Conservation (phyloP, 2,113 vertebrate genomes). For the Arenaria interpres region DNA sequence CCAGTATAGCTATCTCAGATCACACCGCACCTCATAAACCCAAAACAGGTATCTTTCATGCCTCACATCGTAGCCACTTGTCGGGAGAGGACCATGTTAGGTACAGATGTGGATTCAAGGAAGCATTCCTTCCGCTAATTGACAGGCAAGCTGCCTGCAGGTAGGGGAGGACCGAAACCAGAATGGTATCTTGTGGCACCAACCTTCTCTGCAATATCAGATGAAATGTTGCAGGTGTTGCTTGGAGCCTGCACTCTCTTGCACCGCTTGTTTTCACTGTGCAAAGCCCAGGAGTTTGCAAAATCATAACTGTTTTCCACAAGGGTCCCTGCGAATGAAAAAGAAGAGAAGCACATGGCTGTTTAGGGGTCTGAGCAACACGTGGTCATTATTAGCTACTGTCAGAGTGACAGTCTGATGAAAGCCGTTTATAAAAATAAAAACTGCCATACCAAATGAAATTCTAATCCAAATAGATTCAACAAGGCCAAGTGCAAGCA, state of each 20-base stretch:
- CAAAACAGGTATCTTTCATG: fast-evolving
- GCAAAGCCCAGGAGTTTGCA: conserved; percentile 96
- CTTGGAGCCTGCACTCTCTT: conserved; percentile 77
- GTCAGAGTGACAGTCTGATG: not conserved
- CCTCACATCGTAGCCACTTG: not conserved
- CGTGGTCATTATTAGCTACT: not conserved
- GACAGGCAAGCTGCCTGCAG: not conserved
- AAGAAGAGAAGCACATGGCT: not conserved
- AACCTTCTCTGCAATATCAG: conserved; percentile 73
- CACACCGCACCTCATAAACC: not conserved
- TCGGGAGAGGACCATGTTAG: fast-evolving
- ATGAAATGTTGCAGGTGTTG: conserved; percentile 83
- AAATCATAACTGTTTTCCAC: conserved; percentile 87
- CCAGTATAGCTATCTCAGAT: not conserved
- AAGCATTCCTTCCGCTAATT: not conserved
- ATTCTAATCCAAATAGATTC: not conserved
- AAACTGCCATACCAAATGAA: not conserved
- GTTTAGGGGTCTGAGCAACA: not conserved
- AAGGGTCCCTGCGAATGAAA: conserved; percentile 80
- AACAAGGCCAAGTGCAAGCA: not conserved
- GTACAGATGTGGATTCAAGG: not conserved
- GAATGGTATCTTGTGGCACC: not conserved
- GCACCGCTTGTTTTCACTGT: conserved; percentile 81
- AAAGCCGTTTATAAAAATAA: not conserved
- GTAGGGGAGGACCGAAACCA: not conserved